Base-by-base conservation (phyloP, 2,113 vertebrate genomes). In the Heteronetta atricapilla region DNA sequence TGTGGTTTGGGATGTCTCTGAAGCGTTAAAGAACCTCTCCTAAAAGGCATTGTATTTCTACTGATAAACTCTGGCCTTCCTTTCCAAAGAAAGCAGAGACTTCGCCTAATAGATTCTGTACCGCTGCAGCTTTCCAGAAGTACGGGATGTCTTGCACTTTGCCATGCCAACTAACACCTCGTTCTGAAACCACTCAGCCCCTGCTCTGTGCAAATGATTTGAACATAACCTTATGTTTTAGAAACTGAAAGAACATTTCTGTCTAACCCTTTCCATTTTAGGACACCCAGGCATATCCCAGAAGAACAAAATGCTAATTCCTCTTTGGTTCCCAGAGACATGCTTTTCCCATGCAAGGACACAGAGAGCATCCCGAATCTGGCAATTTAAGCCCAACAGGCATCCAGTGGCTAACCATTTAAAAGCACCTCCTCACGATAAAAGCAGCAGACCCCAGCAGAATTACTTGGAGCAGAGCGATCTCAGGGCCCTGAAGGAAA, bases 21-120 rank as follows among this genome's bases (percentile, higher is more conserved):
- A 81, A 83, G 53, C 60, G 79, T 82, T 86, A 78, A 94, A 83
- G 64, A 89, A 78, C 26, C 13, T 88, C 60, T 94, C 56, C 42
- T 64, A 73, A 60, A 90, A 63, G 44, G 53, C 17, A 5, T 0
- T 6, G 11, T 68, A 72, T 66, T 94, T 90, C 72, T 96, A 29
- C 53, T 72, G 52, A 67, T 38, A 88, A 90, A 19, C 40, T 73
- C n/a, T 16, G 67, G 26, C 31, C 55, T 63, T 70, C 31, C 44
- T 23, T 60, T 56, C 34, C 38, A 23, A 75, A 75, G 42, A 42
- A 36, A 50, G 2, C 55, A 63, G 23, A 67, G 20, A 36, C 15
- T 6, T 53, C 67, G n/a, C 53, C 53, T 75, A 14, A 42, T 18
- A 48, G 29, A 76, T 59, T 74, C 50, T 68, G 29, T 40, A 59